Evolutionary conservation across 2,797 vertebrate genomes (phyloP).

Genomic region (Alosa sapidissima): DNA sequence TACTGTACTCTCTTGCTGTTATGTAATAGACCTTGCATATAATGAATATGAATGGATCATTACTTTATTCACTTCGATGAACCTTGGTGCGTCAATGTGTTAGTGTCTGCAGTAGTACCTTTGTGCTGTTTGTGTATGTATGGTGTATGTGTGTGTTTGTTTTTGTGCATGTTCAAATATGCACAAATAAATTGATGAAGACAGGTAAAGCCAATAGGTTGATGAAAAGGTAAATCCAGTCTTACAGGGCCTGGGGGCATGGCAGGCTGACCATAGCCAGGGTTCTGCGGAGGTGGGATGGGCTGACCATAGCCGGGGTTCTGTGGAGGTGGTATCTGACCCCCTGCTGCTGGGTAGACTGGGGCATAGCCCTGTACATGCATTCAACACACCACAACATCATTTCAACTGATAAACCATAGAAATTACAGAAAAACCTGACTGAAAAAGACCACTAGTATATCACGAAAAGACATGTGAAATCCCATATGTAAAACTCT

Average conservation of each 20-base stretch:
- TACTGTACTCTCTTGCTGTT: not conserved
- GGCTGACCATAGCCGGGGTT: constrained; percentile 26
- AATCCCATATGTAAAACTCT: constrained; percentile 3
- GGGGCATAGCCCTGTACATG: constrained; percentile 27
- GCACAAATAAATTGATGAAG: not conserved
- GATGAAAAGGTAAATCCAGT: not conserved
- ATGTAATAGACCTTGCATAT: not conserved
- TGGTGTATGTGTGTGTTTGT: not conserved
- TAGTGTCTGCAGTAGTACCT: not conserved
- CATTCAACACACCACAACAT: not conserved
- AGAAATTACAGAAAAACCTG: not conserved
- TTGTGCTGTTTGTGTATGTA: not conserved
- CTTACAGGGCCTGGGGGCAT: constrained; percentile 44
- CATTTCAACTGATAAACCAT: not conserved
- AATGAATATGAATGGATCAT: not conserved
- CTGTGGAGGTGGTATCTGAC: constrained; percentile 50
- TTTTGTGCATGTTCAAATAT: not conserved
- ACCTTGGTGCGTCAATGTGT: not conserved
- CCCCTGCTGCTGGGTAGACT: constrained; percentile 33
- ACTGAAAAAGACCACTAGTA: not conserved
- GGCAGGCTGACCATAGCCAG: constrained; percentile 49
- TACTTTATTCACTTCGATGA: not conserved
- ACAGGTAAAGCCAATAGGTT: not conserved
- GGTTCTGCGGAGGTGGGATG: constrained; percentile 48
- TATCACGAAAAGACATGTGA: not conserved